These are phyloP conservation scores for Scaptomyza montana DNA, from an alignment of 1,140 invertebrate genomes.

Conservation along the genomic window DNA sequence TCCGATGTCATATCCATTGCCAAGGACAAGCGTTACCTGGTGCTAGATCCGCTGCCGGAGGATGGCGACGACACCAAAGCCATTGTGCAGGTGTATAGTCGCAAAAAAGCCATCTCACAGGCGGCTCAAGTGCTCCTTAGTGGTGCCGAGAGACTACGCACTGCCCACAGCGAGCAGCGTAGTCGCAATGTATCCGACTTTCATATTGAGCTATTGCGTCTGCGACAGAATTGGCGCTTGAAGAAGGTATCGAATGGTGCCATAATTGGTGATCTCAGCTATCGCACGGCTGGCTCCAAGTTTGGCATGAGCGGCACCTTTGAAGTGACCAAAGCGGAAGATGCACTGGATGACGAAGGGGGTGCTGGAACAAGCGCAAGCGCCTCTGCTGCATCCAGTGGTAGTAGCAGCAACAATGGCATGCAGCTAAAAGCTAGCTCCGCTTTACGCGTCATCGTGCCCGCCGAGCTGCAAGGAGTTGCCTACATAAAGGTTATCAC, in stretches of 20 bases:
- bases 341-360: constrained; percentile 91
- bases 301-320: constrained; percentile 97
- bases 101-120: constrained; percentile 95
- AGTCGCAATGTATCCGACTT: constrained; percentile 93
- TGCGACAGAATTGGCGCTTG: constrained; percentile 97
- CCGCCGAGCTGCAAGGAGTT: constrained; percentile 96
- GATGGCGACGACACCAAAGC: constrained; percentile 92
- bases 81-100: constrained; percentile 94
- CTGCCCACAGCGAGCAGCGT: constrained; percentile 90
- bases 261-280: constrained; percentile 98
- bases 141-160: constrained; percentile 93
- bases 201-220: constrained; percentile 94
- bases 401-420: constrained; percentile 58
- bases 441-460: constrained; percentile 95
- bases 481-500: constrained; percentile 98
- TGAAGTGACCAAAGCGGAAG: constrained; percentile 97
- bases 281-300: constrained; percentile 95
- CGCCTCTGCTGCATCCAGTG: constrained; percentile 62
- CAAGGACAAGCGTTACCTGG: constrained; percentile 97
- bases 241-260: constrained; percentile 96
- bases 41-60: constrained; percentile 95
- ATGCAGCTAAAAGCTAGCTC: constrained; percentile 87
- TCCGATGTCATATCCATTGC: constrained; percentile 96
- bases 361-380: constrained; percentile 62
- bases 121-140: constrained; percentile 92